Conservation (phyloP, 2,888 invertebrate genomes). For the Ischnura elegans region DNA sequence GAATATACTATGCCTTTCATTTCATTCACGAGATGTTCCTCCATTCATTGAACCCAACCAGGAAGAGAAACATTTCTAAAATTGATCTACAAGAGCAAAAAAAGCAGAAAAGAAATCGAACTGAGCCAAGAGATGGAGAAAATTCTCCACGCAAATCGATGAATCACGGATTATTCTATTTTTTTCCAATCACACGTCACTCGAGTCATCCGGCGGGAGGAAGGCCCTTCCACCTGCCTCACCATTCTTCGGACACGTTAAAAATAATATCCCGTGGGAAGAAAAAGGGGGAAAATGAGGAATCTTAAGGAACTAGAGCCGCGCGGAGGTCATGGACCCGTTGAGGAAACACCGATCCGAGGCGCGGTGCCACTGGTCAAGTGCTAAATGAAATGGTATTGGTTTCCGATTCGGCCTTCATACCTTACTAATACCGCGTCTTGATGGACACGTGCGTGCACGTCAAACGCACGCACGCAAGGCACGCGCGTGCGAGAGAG, state of each 20-base stretch:
- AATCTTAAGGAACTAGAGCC: not conserved
- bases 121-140: too few species aligned
- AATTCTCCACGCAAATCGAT: too few species aligned
- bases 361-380: conserved; percentile 18
- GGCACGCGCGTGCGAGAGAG: too few species aligned
- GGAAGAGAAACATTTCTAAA: too few species aligned
- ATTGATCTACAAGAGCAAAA: too few species aligned
- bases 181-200: not conserved
- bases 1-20: too few species aligned
- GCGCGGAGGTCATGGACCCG: conserved; percentile 12
- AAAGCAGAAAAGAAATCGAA: too few species aligned
- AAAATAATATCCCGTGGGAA: not conserved
- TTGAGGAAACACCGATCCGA: not conserved
- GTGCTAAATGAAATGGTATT: conserved; percentile 36
- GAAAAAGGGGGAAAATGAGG: not conserved
- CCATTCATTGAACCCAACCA: too few species aligned
- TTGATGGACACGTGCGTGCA: conserved; percentile 1
- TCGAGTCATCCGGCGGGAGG: not conserved
- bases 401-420: conserved; percentile 24
- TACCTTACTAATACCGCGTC: not conserved
- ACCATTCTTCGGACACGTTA: not conserved
- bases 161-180: too few species aligned
- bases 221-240: not conserved
- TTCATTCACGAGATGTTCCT: too few species aligned
- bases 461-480: not conserved